A percentile compares a stretch with the other conserved stretches of the same genome.
Evolutionary conservation across 2,797 vertebrate species (phyloP).

Genomic region (Arctocebus calabarensis): DNA sequence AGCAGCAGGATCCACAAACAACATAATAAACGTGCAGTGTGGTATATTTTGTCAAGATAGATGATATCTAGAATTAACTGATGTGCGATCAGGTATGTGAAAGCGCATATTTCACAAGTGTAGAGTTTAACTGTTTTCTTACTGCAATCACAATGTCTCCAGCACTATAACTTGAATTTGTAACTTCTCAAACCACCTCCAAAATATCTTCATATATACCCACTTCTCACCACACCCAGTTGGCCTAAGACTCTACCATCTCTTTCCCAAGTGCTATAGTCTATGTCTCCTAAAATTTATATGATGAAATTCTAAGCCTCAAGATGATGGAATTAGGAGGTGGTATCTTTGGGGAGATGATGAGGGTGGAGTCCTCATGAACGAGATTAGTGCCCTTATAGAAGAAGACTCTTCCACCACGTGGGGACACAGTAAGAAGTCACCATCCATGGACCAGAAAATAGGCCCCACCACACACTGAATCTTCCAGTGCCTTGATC

Average conservation of each 20-base stretch:
- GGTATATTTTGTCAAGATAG: background rate
- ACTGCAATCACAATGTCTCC: background rate
- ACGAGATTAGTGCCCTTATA: background rate
- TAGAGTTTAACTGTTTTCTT: background rate
- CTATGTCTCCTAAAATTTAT: background rate
- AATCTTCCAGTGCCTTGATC: background rate
- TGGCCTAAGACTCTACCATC: background rate
- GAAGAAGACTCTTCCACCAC: background rate
- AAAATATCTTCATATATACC: background rate
- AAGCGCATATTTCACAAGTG: accelerated
- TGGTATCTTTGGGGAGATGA: background rate
- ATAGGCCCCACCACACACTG: background rate
- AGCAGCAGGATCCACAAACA: background rate
- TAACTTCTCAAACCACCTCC: background rate
- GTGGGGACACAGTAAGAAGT: background rate
- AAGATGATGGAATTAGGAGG: background rate
- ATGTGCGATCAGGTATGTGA: background rate
- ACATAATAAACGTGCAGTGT: accelerated
- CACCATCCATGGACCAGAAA: background rate
- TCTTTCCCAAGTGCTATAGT: background rate
- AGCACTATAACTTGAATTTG: background rate
- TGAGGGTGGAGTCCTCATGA: background rate
- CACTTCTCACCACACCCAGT: background rate
- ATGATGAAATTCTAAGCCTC: background rate
- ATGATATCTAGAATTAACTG: background rate